A percentile compares a stretch with the other conserved stretches of the same genome.
phyloP scores from a whole-genome alignment of 2,888 invertebrate species.

The Machimus atricapillus region DNA sequence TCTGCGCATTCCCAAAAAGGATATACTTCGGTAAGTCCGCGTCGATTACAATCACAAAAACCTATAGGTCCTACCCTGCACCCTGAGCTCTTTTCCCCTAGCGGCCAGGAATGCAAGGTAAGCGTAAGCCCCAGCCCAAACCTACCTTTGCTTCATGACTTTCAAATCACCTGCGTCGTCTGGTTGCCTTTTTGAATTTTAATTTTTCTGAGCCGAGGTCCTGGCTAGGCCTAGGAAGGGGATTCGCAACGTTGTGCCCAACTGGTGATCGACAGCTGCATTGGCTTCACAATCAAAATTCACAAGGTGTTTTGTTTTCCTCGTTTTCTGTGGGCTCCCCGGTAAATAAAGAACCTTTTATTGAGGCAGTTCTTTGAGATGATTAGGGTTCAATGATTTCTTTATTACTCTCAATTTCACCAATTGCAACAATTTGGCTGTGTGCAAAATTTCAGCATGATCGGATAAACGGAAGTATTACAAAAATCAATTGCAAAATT shows the following conservation, averaged over 20 bases:
- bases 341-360: not conserved
- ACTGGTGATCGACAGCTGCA: not conserved
- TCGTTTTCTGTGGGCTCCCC: not conserved
- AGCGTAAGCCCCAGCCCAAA: not conserved
- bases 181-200: not conserved
- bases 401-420: not conserved
- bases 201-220: not conserved
- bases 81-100: not conserved
- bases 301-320: not conserved
- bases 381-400: not conserved
- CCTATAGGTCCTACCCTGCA: not conserved
- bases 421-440: not conserved
- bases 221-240: not conserved
- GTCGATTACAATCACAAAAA: not conserved
- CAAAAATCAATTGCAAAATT: too few relatives aligned
- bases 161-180: not conserved
- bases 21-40: not conserved
- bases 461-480: too few relatives aligned
- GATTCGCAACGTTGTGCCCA: not conserved
- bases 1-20: not conserved
- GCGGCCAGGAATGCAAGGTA: not conserved
- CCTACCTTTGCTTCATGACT: not conserved
- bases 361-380: not conserved
- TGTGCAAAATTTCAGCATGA: too few relatives aligned
- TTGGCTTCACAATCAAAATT: not conserved